Conservation (phyloP, 2,888 invertebrate species). For the Prenolepis imparis region DNA sequence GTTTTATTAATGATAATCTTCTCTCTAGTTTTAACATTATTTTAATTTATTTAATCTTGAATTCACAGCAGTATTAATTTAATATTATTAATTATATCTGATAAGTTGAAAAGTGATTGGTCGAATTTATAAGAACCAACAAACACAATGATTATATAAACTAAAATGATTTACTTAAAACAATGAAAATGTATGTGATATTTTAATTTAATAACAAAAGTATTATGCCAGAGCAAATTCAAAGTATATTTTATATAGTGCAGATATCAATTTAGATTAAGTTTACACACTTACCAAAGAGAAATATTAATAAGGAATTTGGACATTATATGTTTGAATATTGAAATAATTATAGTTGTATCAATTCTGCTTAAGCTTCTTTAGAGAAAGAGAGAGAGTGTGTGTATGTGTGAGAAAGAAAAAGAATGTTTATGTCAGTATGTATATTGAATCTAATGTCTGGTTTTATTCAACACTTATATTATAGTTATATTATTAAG, state of each 20-base stretch:
- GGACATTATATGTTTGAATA: background rate
- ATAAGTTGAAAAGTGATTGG: slow-evolving; percentile 45
- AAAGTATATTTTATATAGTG: background rate
- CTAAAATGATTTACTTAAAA: slow-evolving; percentile 21
- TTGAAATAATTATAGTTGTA: slow-evolving; percentile 1
- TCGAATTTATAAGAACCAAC: background rate
- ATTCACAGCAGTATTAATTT: slow-evolving; percentile 16
- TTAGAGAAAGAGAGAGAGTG: background rate
- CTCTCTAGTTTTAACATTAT: slow-evolving; percentile 67
- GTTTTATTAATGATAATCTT: slow-evolving; percentile 46
- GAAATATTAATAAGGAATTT: background rate
- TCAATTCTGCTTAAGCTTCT: background rate
- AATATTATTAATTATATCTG: slow-evolving; percentile 8
- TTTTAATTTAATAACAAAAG: slow-evolving; percentile 1
- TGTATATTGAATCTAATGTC: background rate
- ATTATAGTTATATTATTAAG: background rate
- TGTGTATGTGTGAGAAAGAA: background rate
- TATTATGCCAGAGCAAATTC: background rate
- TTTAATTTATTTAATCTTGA: slow-evolving; percentile 37
- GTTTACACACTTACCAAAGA: background rate
- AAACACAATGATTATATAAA: no score
- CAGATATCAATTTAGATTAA: background rate
- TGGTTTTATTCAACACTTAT: background rate
- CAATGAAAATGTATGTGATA: background rate
- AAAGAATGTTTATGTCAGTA: background rate